Base-by-base conservation (phyloP, 2,113 vertebrate species). In the Noturus placidus region DNA sequence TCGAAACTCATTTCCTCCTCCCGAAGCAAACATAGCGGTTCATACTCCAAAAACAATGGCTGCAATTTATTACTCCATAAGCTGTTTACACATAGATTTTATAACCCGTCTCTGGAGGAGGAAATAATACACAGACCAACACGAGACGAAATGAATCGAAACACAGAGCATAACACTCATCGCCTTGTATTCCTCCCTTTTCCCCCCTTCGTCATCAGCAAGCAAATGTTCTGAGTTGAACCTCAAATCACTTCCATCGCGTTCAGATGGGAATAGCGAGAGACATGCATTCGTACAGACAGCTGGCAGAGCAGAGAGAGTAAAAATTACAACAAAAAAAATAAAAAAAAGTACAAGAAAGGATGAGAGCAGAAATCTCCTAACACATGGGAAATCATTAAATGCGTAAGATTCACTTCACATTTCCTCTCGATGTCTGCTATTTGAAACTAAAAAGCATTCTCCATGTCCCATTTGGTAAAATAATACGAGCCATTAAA, bases 31-130 rank as follows among this genome's bases (percentile, higher is more conserved):
- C 59, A 57, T 57, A 63, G 54, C 33, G 42, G 69, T 46, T 87
- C 72, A 77, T 70, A 69, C 79, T 83, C 80, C 38, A 78, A 79
- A 86, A 86, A 83, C 87, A 86, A 82, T 59, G 72, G 61, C 50
- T 59, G 87, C 84, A 82, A 88, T 83, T 88, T 79, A 86, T 83
- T 67, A 82, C 80, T 30, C 82, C 74, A 82, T 77, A 74, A 85
- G 74, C 42, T 77, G 86, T 88, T 83, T 83, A 86, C 87, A 83
- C 72, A 84, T 4, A 72, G 30, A 85, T 84, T 84, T 84, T 89
- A 57, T 57, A 80, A 61, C 82, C 76, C 65, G 30, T 57, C 82
- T 72, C 57, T 67, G 72, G 76, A 56, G 84, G 79, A 61, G 50
- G 52, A 19, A 77, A 86, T 30, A 57, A 89, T 85, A 79, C 72